Base-by-base conservation (phyloP, 2,113 vertebrate genomes). In the Pelecanoides urinatrix region DNA sequence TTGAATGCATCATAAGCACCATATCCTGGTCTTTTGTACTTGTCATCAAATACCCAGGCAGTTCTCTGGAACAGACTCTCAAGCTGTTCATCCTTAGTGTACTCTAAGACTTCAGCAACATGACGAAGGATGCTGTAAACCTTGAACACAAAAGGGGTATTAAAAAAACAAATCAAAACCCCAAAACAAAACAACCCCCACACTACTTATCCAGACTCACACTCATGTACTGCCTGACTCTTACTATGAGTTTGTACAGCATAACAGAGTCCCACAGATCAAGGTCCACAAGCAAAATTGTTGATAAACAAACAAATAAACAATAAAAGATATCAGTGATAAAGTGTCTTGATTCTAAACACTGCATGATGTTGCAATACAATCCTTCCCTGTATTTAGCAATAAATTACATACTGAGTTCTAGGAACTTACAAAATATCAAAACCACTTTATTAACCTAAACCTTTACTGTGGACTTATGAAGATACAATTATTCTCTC, bases 1-100 rank as follows among this genome's bases (percentile, higher is more conserved):
- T 99, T 99, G 98, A 99, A 99, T 70, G 99, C 99, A 88, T 99
- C 99, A 6, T 99, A 99, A 70, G 99, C 99, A 30, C 99, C 99
- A 30, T 99, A 99, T 97, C 99, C 99, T 1, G 99, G 99, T 66
- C 99, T 98, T 97, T 99, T 99, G 98, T 99, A 99, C 81, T 99
- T 99, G 98, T 99, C 99, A 94, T 99, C 99, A 36, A 99, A 99
- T 14, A 99, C 99, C 99, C 99, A 99, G 92, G 99, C 99, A 38
- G 99, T 99, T 95, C 99, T 99, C 98, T 99, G 99, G 97, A 99
- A 99, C 61, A 99, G 97, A 93, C 99, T 99, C 95, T 99, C 99
- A 44, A 99, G 98, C 94, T 99, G 99, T 94, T 99, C 99, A 47
- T 99, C 99, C 96, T 99, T 99, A 56, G 97, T 99, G 97, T 99